Evolutionary conservation across 1,140 invertebrate genomes (phyloP).

Genomic region (Mizuhopecten yessoensis): DNA sequence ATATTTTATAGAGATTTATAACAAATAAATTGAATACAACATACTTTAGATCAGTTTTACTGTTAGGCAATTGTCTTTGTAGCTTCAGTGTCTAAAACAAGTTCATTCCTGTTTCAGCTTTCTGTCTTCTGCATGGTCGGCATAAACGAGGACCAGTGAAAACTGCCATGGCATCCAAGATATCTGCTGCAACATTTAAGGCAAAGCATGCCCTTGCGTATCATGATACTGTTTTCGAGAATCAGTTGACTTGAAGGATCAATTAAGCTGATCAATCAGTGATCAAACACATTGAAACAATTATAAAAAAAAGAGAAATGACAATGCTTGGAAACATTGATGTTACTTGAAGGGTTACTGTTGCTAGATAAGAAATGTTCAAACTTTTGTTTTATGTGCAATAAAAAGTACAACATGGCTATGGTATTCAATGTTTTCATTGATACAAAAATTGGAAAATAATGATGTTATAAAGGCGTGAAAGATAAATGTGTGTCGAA

Average conservation of each 20-base stretch:
- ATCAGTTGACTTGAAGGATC: not conserved
- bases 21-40: too few relatives aligned
- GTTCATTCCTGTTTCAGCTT: not conserved
- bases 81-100: not conserved
- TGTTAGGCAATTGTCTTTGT: too few relatives aligned
- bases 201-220: not conserved
- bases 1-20: too few relatives aligned
- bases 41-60: too few relatives aligned
- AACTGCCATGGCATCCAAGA: not conserved
- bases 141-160: slow-evolving; percentile 25
- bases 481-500: too few relatives aligned
- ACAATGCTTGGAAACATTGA: not conserved
- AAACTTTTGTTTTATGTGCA: not conserved
- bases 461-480: too few relatives aligned
- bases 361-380: too few relatives aligned
- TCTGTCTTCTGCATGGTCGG: not conserved
- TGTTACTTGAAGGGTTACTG: not conserved
- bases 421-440: not conserved
- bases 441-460: too few relatives aligned
- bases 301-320: not conserved
- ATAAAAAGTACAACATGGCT: not conserved
- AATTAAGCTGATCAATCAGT: not conserved
- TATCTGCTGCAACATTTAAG: not conserved
- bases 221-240: not conserved
- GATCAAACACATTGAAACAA: too few relatives aligned